A percentile compares a stretch with the other conserved stretches of the same genome.
phyloP scores from a whole-genome alignment of 2,888 invertebrate genomes.

The Ormyrus thymus region DNA sequence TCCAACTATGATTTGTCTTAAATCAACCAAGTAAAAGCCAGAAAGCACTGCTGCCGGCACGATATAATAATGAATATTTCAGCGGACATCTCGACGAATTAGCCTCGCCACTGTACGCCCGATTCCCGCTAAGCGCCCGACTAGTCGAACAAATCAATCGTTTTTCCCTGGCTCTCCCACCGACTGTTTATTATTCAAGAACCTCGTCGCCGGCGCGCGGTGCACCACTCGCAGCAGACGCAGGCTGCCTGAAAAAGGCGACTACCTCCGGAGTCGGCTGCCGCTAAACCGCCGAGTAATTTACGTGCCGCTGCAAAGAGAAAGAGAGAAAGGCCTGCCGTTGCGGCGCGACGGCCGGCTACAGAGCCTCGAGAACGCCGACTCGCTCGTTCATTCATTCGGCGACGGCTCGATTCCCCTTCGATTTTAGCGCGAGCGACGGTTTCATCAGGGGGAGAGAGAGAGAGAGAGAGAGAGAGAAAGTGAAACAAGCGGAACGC shows the following conservation, averaged over 20 bases:
- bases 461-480: neutral
- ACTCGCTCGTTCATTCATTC: neutral
- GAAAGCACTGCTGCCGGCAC: no score
- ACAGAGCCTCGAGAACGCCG: slow-evolving; percentile 1
- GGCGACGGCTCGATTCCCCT: slow-evolving; percentile 16
- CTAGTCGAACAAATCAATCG: slow-evolving; percentile 39
- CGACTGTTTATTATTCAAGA: slow-evolving; percentile 43
- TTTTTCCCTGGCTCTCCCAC: slow-evolving; percentile 4
- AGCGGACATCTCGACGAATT: neutral
- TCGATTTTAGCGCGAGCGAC: slow-evolving; percentile 17
- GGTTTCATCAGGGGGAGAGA: neutral
- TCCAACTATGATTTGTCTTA: no score
- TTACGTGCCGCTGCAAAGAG: slow-evolving; percentile 18
- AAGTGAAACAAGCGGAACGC: neutral
- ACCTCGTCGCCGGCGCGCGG: neutral
- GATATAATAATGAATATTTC: no score
- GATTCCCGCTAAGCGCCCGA: slow-evolving; percentile 22
- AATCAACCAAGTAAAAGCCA: no score
- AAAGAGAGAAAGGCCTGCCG: slow-evolving; percentile 13
- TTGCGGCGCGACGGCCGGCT: neutral
- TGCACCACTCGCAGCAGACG: slow-evolving; percentile 10
- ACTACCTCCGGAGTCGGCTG: slow-evolving; percentile 11
- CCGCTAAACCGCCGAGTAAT: slow-evolving; percentile 32
- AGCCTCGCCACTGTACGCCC: neutral
- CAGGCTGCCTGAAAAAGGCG: slow-evolving; percentile 39